A percentile compares a stretch with the other conserved stretches of the same genome.
Evolutionary conservation across 2,113 vertebrate genomes (phyloP).

Genomic region (Pyxicephalus adspersus): DNA sequence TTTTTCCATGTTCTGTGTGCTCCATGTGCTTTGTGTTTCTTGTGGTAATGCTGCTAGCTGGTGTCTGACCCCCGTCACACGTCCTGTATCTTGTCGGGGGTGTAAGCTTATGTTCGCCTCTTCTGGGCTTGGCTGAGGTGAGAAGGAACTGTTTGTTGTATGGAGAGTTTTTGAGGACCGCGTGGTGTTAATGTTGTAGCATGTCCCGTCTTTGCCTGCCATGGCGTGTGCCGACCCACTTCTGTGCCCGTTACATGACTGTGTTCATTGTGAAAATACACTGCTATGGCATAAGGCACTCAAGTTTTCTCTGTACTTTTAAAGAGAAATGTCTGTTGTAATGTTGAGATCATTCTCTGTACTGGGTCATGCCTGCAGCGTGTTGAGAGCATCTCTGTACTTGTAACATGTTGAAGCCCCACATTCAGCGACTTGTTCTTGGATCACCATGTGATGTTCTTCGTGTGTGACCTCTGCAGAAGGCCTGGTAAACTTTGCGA

Average conservation of each 20-base stretch:
- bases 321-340: conserved; percentile 64
- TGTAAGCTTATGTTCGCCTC: conserved; percentile 69
- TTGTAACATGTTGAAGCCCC: conserved; percentile 64
- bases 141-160: conserved; percentile 61
- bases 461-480: conserved; percentile 74
- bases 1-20: conserved; percentile 71
- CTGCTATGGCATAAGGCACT: conserved; percentile 36
- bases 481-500: conserved; percentile 69
- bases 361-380: conserved; percentile 60
- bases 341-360: conserved; percentile 67
- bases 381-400: conserved; percentile 37
- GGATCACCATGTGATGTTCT: conserved; percentile 73
- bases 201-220: conserved; percentile 46
- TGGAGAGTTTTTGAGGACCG: conserved; percentile 72
- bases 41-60: conserved; percentile 72
- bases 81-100: conserved; percentile 72
- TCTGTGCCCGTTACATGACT: conserved; percentile 47
- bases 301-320: conserved; percentile 62
- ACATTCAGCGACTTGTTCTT: conserved; percentile 67
- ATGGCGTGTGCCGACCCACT: conserved; percentile 44
- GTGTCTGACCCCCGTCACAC: conserved; percentile 66
- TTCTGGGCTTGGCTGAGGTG: conserved; percentile 55
- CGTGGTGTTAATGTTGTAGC: conserved; percentile 45
- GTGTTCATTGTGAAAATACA: conserved; percentile 41
- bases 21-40: conserved; percentile 71